Percentiles rank a stretch among this genome's conserved stretches.
Conservation (phyloP, 2,113 vertebrate species). For the Peromyscus maniculatus region DNA sequence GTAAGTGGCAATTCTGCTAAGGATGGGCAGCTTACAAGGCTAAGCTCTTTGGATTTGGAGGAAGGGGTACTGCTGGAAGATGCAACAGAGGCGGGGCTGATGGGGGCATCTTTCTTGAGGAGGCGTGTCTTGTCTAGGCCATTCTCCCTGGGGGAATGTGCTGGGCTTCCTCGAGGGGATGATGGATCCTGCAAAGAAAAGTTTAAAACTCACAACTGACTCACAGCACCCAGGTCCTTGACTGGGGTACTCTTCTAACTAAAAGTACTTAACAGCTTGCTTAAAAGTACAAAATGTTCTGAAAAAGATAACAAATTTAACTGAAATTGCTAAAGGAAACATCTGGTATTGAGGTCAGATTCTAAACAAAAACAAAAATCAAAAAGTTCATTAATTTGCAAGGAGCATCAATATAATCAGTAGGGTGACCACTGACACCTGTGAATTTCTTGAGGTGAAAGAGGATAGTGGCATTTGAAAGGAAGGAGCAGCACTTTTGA, state of each 20-base stretch:
- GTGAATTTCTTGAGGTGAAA: neutral
- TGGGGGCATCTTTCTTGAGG: conserved; percentile 98
- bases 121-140: conserved; percentile 97
- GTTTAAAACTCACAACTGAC: neutral
- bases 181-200: conserved; percentile 93
- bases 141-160: conserved; percentile 97
- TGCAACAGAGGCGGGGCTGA: conserved; percentile 97
- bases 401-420: neutral
- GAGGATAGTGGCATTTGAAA: neutral
- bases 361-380: conserved; percentile 60
- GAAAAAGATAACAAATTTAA: neutral
- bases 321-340: conserved; percentile 44
- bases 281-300: conserved; percentile 29
- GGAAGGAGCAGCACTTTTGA: neutral
- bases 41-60: conserved; percentile 99
- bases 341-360: neutral
- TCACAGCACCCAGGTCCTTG: neutral
- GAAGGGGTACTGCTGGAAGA: conserved; percentile 99
- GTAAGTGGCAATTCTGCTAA: neutral
- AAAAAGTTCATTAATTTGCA: neutral
- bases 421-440: neutral
- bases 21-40: conserved; percentile 92
- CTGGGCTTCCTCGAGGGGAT: conserved; percentile 96
- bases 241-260: conserved; percentile 27
- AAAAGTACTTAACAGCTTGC: conserved; percentile 17